Evolutionary conservation across 2,797 vertebrate species (phyloP), one percentile per base, ranked within the genome.

Genomic region (Pangasius krempfi): DNA sequence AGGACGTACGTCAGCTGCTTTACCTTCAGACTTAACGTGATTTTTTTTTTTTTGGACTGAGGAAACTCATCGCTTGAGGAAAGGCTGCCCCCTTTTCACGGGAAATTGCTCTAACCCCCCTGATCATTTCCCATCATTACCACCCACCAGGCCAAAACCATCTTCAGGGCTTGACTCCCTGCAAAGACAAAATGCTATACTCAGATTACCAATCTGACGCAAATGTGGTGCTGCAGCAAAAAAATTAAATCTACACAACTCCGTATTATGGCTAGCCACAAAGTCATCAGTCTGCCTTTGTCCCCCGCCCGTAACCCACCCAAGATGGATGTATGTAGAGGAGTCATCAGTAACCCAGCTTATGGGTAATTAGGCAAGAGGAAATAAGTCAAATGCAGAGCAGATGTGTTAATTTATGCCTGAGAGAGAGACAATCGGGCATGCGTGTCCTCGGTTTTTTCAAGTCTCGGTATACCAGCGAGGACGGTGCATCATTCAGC

Each of bases 361-460:
- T 40, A 54, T 10, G 16, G 52, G 56, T 44, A 58, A 89, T 83
- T 83, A 64, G 20, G 68, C 33, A 83, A 79, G 62, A n/a, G 62
- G 47, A 70, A 68, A 87, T 30, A 37, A n/a, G 60, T 33, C n/a
- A 58, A 50, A 72, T 18, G 54, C 25, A 27, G 18, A 87, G 86
- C 50, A 84, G 72, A 76, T 89, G 79, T 84, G 85, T 33, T 68
- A 44, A 76, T 87, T 86, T 72, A 88, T 20, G 3, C 79, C 68
- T 68, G 54, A 60, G 52, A 87, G 85, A 83, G 25, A 66, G 10
- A 47, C 85, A 78, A 83, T 52, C 68, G 66, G 54, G 40, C 10
- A 70, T 30, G 12, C 18, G 2, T 20, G 37, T 68, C 60, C 7
- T 73, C 68, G 22, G 54, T 44, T 44, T 54, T 54, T 60, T 18